Evolutionary conservation across 2,888 invertebrate species (phyloP), one percentile per base, ranked within the genome.

Genomic region (Drosophila sordidula): DNA sequence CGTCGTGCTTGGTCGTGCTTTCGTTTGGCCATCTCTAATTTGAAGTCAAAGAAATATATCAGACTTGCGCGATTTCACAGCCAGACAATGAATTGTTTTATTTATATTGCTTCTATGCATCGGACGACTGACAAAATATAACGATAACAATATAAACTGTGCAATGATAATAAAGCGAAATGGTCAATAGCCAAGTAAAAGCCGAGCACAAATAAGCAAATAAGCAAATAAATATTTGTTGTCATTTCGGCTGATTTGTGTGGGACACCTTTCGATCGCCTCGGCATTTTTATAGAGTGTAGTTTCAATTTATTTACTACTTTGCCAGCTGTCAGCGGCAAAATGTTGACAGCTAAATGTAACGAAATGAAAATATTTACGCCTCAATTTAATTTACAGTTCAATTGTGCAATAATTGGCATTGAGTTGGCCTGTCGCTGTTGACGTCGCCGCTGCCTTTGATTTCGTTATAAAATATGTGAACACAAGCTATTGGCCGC

Each of bases 331-430:
- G 63, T 49, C 65, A 57, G 63, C 46, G 22, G 36, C 39, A 49
- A 22, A 64, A 57, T 52, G 65, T 55, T 65, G 66, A 59, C 67
- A 52, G 63, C 44, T 50, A 9, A 51, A 51, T 66, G 67, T 66
- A 77, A 71, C 58, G 62, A 77, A 70, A 70, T 59, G 47, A 68
- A 71, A 79, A 81, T 77, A 84, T 80, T 85, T 82, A 69, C 77
- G 73, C 56, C 51, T 72, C 64, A 55, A 77, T 72, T 71, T 44
- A 61, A 66, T 61, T 65, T 61, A 62, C 81, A 70, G 67, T 67
- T 55, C 29, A 58, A 51, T 78, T 70, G 57, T 54, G 62, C 46
- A 72, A 70, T 75, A 78, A 81, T 72, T 75, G 81, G 56, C 70
- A 58, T 51, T 64, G 52, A 58, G 56, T 50, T 64, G 47, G 59